Evolutionary conservation across 2,888 invertebrate species (phyloP).

Genomic region (Tanytarsus gracilentus): DNA sequence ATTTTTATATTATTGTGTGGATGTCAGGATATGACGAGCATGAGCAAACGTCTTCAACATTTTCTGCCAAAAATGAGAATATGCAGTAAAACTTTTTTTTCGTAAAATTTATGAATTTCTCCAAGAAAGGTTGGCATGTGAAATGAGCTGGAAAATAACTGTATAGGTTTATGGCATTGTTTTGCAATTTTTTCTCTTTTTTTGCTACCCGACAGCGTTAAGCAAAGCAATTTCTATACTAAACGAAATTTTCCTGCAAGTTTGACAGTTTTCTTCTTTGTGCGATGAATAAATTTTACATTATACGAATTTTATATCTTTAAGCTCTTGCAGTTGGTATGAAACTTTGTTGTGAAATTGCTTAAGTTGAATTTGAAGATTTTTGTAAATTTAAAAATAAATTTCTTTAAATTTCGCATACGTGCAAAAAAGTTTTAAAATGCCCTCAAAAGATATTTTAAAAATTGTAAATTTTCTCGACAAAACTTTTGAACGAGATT

Average conservation of each 20-base stretch:
- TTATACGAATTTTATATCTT: not conserved
- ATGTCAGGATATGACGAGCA: too few species aligned
- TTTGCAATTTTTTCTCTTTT: constrained; percentile 6
- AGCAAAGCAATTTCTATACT: not conserved
- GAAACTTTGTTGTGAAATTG: too few species aligned
- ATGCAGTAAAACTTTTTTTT: too few species aligned
- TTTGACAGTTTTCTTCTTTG: not conserved
- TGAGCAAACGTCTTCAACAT: too few species aligned
- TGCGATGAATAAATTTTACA: constrained; percentile 6
- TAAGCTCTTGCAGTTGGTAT: constrained; percentile 4
- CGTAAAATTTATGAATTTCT: too few species aligned
- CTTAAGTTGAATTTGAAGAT: too few species aligned
- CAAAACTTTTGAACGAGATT: not conserved
- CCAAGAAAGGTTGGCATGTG: constrained; percentile 2
- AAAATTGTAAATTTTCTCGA: not conserved
- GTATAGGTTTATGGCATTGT: constrained; percentile 9
- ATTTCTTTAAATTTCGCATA: too few species aligned
- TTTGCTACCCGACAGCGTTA: not conserved
- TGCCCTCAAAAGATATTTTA: not conserved
- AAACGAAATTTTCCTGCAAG: not conserved
- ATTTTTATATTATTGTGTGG: too few species aligned
- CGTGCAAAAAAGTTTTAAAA: too few species aligned
- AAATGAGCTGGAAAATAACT: not conserved
- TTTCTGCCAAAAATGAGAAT: not conserved
- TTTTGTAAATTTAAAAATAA: too few species aligned